Evolutionary conservation across 2,888 invertebrate species (phyloP).

Genomic region (Polydrusus cervinus): DNA sequence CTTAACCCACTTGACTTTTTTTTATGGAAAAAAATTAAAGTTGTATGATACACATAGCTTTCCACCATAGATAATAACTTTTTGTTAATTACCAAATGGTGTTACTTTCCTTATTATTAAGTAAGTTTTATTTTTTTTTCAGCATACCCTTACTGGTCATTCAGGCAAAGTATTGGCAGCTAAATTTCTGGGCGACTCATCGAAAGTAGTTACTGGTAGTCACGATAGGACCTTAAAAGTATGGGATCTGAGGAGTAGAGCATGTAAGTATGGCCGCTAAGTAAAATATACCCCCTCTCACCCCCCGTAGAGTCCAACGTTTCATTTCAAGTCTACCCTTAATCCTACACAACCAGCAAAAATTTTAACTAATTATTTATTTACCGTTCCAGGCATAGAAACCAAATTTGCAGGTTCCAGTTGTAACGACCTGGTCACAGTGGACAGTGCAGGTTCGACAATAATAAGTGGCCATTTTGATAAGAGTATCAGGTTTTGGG

Average conservation of each 20-base stretch:
- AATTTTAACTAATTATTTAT: no score
- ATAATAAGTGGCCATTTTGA: slow-evolving; percentile 99
- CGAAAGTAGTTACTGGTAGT: slow-evolving; percentile 97
- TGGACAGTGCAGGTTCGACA: slow-evolving; percentile 88
- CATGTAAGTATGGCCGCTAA: slow-evolving; percentile 83
- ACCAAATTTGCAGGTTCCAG: slow-evolving; percentile 97
- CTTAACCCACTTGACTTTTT: no score
- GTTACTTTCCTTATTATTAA: no score
- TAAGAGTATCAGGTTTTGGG: slow-evolving; percentile 98
- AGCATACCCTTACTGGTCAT: slow-evolving; percentile 93
- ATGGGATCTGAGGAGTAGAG: slow-evolving; percentile 96
- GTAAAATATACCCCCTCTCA: no score
- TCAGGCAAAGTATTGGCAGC: slow-evolving; percentile 98
- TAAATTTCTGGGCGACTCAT: slow-evolving; percentile 93
- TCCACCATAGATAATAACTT: no score
- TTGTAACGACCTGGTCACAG: slow-evolving; percentile 96
- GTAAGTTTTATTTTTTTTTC: slow-evolving; percentile 37
- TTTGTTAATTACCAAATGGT: no score
- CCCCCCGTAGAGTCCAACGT: no score
- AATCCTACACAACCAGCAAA: no score
- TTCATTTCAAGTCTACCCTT: no score
- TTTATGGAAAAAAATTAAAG: no score
- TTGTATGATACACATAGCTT: no score
- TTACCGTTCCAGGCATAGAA: slow-evolving; percentile 83
- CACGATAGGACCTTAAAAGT: slow-evolving; percentile 98